Base-by-base conservation (phyloP, 2,113 vertebrate species). In the Corythoichthys haematopterus region DNA sequence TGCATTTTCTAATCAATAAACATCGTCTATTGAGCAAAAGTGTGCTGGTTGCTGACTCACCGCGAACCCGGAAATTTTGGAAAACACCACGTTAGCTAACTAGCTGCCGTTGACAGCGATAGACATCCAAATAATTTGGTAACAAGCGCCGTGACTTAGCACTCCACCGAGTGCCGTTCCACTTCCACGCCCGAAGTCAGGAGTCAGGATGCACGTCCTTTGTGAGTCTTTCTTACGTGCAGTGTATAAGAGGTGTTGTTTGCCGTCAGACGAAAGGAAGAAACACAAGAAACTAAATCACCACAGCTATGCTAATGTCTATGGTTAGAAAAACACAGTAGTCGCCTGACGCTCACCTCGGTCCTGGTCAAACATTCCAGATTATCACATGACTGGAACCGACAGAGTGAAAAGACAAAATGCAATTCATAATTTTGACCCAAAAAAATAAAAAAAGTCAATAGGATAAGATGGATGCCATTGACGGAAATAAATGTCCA, bases 361-460 rank as follows among this genome's bases (percentile, higher is more conserved):
- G 71, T 72, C 10, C 79, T 84, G 66, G 72, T 56, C 52, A 80
- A 56, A 65, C 78, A 84, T 11, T 88, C 86, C 85, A 87, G 86
- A 75, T 80, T 88, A 74, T 88, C 87, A 75, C 84, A 83, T 38
- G 85, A 89, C 86, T 89, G 76, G 52, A 69, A 74, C 72, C 72
- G 73, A 66, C 76, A 74, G 65, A 60, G 60, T 2, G 65, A 58
- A 33, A 59, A 72, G 66, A 79, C 66, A 81, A 60, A 75, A 80
- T 56, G 71, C 76, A 59, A 56, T 65, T 72, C 14, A 64, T 12
- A 6, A 40, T 36, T 61, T 1, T n/a, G 11, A 16, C 14, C 15
- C 20, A 16, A 16, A 56, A 2, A 7, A 5, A 28, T 38, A 13
- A 56, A 13, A 35, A 12, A 51, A 52, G 50, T n/a, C 50, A 48